Evolutionary conservation across 2,797 vertebrate species (phyloP), one percentile per base, ranked within the genome.

Genomic region (Delichon dasypus): DNA sequence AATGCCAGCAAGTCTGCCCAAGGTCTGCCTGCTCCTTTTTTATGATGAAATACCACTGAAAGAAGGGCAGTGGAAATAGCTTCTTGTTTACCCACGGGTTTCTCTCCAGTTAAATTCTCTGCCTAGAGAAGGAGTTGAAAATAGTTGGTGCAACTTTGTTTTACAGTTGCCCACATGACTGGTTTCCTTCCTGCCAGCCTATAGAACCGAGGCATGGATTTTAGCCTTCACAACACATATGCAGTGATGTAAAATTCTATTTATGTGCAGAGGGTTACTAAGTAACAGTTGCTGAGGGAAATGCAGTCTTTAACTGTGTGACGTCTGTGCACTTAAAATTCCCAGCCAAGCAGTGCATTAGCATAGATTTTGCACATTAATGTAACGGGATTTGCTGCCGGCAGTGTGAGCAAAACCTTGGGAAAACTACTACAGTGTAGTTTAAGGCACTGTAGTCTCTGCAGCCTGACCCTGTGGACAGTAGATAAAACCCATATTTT

Each of bases 251-350:
- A 81, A 94, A 94, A 79, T 66, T 81, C 93, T 96, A 91, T 95
- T 96, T 96, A 84, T 86, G 76, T 77, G 70, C 76, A 64, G 85
- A 68, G 88, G 66, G 94, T 96, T 96, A 96, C 96, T 88, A 94
- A 96, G 96, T 94, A 96, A 96, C 94, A 93, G 94, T 96, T 94
- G 96, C 96, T 94, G 95, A 88, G 93, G 90, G 88, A 91, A 93
- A 84, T 86, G 80, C 76, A 64, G 54, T 48, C 80, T 91, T 88
- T 72, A 83, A 88, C 89, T 66, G 55, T 34, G 4, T 95, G 95
- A 95, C 23, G 94, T 84, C 85, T 86, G 73, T 78, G 90, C 51
- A 13, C 76, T 94, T 88, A 75, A 84, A 93, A 88, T 78, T 81
- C 70, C 62, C 50, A 84, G 93, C 66, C 80, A 57, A 90, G 64